Base-by-base conservation (phyloP, 2,888 invertebrate genomes). In the Nomada fabriciana region DNA sequence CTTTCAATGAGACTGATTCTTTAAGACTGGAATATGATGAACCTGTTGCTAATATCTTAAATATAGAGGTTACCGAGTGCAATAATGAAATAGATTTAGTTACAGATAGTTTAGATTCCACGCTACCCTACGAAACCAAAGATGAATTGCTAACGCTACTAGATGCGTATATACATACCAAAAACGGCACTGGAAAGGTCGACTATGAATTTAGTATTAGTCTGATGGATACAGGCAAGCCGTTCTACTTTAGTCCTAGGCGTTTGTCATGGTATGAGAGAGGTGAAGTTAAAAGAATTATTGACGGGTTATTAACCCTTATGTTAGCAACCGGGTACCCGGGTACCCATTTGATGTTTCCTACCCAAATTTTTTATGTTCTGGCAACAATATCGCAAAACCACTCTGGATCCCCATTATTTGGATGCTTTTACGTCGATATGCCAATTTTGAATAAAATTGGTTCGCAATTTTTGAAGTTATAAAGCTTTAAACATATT, bases 271-370 rank as follows among this genome's bases (percentile, higher is more conserved):
- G 47, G 69, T 18, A 10, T 10, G 77, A 85, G 13, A 67, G 76
- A 53, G 43, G 29, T 0, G 50, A 53, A 11, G 42, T 84, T 1
- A 36, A 61, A 0, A 11, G 60, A n/a, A 57, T 60, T 3, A 52
- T 85, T 3, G 29, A 71, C 11, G 65, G 79, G 0, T 76, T 85
- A 36, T 53, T 85, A n/a, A n/a, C n/a, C n/a, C n/a, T n/a, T n/a
- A n/a, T n/a, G n/a, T n/a, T n/a, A n/a, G n/a, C n/a, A n/a, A n/a
- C n/a, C n/a, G n/a, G n/a, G n/a, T n/a, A n/a, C n/a, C n/a, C n/a
- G n/a, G n/a, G n/a, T n/a, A n/a, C n/a, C n/a, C n/a, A n/a, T n/a
- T n/a, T n/a, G n/a, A n/a, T n/a, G n/a, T n/a, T n/a, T n/a, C n/a
- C n/a, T n/a, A n/a, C n/a, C n/a, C n/a, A n/a, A n/a, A n/a, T n/a